These are phyloP conservation scores for Epinotia ramella DNA, from an alignment of 2,888 invertebrate genomes.

Conservation along the genomic window DNA sequence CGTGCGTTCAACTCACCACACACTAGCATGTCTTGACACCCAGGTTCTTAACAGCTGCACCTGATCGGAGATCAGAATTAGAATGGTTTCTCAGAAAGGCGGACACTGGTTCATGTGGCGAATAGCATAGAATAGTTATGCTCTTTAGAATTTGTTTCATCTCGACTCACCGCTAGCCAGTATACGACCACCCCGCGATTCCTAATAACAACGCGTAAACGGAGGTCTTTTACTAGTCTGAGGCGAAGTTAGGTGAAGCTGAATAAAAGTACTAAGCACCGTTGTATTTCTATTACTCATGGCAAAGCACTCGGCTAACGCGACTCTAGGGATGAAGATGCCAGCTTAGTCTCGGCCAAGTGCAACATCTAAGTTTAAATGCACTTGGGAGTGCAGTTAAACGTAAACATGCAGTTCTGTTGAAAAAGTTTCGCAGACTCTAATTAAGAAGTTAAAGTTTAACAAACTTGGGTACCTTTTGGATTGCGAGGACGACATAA, in stretches of 20 bases:
- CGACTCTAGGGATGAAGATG: constrained; percentile 25
- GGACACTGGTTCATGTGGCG: too few relatives aligned
- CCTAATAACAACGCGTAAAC: too few relatives aligned
- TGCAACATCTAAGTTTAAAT: constrained; percentile 30
- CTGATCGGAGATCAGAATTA: not conserved
- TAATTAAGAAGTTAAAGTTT: constrained; percentile 35
- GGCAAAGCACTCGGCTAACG: constrained; percentile 18
- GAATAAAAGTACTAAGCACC: constrained; percentile 10
- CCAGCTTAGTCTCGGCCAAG: constrained; percentile 28
- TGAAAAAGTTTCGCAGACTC: constrained; percentile 33
- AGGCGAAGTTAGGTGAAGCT: not conserved
- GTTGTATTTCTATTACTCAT: constrained; percentile 32
- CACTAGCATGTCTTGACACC: not conserved
- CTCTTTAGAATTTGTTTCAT: too few relatives aligned
- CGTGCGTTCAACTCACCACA: not conserved
- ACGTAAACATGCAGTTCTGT: constrained; percentile 23
- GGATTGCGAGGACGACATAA: not conserved
- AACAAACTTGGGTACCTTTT: not conserved
- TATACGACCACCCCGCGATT: too few relatives aligned
- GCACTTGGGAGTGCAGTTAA: constrained; percentile 27
- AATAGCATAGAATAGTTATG: too few relatives aligned
- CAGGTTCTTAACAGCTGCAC: not conserved
- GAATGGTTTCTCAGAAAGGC: too few relatives aligned
- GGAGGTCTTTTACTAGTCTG: not conserved
- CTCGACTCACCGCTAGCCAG: too few relatives aligned